phyloP scores from a whole-genome alignment of 2,113 vertebrate species.

The Tetrao urogallus region DNA sequence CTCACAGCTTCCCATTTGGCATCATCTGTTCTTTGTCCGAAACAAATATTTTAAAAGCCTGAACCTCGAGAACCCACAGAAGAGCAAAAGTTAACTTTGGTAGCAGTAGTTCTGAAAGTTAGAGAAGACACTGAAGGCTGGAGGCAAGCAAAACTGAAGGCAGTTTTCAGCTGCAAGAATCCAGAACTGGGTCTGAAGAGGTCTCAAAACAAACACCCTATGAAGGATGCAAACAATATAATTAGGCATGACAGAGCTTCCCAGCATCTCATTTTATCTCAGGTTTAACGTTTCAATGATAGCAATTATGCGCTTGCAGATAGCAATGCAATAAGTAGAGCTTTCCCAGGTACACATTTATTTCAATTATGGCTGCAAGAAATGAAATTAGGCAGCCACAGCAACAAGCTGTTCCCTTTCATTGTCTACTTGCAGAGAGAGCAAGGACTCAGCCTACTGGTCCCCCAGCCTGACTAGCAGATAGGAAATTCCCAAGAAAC shows the following conservation, averaged over 20 bases:
- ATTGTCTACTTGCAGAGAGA: neutral
- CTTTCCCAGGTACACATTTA: slow-evolving; percentile 9
- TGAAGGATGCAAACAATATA: neutral
- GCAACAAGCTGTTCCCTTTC: neutral
- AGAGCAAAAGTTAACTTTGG: neutral
- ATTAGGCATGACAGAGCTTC: neutral
- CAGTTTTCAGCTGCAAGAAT: neutral
- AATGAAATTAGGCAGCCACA: neutral
- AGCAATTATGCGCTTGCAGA: neutral
- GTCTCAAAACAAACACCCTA: neutral
- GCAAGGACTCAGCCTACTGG: neutral
- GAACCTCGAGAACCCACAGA: neutral
- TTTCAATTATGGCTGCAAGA: neutral
- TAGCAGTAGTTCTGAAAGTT: neutral
- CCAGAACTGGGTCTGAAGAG: neutral
- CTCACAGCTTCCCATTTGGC: neutral
- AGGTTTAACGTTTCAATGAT: neutral
- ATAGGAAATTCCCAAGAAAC: neutral
- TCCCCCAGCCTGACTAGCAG: neutral
- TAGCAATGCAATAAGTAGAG: neutral
- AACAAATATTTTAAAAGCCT: neutral
- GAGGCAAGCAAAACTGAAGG: neutral
- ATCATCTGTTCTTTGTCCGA: neutral
- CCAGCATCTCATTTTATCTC: neutral
- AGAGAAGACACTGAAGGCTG: neutral